Percentiles rank a stretch among this genome's conserved stretches.
These are phyloP conservation scores for Aspiorhynchus laticeps DNA, from an alignment of 2,113 vertebrate species.

Conservation along the genomic window DNA sequence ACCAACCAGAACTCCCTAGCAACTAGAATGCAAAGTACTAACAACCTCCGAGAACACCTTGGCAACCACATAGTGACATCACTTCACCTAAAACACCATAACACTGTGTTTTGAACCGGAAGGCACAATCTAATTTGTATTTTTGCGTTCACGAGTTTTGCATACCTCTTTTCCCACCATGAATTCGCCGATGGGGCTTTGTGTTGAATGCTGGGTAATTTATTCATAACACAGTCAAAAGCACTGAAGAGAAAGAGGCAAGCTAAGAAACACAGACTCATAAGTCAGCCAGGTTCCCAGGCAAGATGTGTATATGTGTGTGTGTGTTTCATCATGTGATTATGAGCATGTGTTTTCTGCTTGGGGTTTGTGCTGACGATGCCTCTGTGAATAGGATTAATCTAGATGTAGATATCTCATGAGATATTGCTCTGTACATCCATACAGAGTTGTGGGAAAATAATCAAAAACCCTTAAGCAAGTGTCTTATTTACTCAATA, in stretches of 20 bases:
- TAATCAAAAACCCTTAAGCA: background rate
- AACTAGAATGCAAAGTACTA: too few species aligned
- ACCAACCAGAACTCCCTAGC: background rate
- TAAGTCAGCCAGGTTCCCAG: constrained; percentile 29
- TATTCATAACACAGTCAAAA: constrained; percentile 42
- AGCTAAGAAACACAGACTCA: constrained; percentile 40
- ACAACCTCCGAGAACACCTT: background rate
- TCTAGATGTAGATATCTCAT: background rate
- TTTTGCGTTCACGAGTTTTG: background rate
- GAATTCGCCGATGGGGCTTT: constrained; percentile 14
- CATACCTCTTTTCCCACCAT: background rate
- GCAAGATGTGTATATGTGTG: background rate
- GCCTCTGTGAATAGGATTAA: background rate
- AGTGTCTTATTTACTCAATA: constrained; percentile 9
- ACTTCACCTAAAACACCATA: background rate
- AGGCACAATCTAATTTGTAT: background rate
- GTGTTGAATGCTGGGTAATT: constrained; percentile 20
- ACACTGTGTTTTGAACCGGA: background rate
- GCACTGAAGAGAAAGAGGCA: constrained; percentile 23
- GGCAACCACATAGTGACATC: too few species aligned
- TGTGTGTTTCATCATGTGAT: background rate
- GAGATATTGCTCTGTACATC: background rate
- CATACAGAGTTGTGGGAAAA: background rate
- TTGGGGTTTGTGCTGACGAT: background rate
- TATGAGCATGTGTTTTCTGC: constrained; percentile 1